These are phyloP conservation scores for Larimichthys polyactis DNA, from an alignment of 2,113 vertebrate genomes.

Conservation along the genomic window DNA sequence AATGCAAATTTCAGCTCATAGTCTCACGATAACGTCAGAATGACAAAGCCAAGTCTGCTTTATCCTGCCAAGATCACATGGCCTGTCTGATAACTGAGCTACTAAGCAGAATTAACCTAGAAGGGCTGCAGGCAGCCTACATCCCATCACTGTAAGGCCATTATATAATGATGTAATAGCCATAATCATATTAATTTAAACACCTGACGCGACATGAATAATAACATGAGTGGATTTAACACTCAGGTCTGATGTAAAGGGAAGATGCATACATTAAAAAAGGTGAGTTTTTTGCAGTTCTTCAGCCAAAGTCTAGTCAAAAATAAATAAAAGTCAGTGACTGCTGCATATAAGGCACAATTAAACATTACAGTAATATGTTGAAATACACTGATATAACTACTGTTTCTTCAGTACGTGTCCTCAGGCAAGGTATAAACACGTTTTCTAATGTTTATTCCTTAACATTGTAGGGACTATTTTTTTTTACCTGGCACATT, in stretches of 20 bases:
- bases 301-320: constrained; percentile 1
- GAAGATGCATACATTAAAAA: no score
- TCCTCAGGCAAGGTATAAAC: not conserved
- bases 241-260: no score
- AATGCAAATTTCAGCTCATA: not conserved
- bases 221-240: not conserved
- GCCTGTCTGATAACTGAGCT: constrained; percentile 15
- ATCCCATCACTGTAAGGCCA: constrained; percentile 47
- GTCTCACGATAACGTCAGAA: constrained; percentile 11
- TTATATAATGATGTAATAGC: constrained; percentile 18
- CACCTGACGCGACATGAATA: not conserved
- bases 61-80: constrained; percentile 30
- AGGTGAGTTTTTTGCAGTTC: not conserved
- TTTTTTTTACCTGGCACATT: constrained; percentile 1
- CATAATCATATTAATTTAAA: constrained; percentile 29
- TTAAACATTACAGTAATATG: no score
- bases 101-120: constrained; percentile 62
- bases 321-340: not conserved
- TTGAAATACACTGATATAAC: no score
- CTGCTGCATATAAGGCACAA: not conserved
- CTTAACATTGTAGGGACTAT: not conserved
- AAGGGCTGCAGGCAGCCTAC: constrained; percentile 30
- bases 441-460: not conserved
- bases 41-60: constrained; percentile 15
- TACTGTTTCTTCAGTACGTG: not conserved